A percentile compares a stretch with the other conserved stretches of the same genome.
Conservation (phyloP, 2,888 invertebrate species). For the Rosalia funebris region DNA sequence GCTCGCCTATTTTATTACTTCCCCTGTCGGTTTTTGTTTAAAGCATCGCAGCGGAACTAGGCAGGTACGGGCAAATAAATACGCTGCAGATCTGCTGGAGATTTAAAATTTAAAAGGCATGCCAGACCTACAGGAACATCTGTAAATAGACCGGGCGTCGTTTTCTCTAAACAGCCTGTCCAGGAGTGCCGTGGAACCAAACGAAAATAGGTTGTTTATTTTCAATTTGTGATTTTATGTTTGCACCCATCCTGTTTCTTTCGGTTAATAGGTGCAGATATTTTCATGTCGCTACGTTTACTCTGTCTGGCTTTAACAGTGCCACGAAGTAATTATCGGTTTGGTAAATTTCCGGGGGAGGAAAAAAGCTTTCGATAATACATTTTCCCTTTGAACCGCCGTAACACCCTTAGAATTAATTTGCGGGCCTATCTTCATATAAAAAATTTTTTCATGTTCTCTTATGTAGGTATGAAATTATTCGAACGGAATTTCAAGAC, state of each 20-base stretch:
- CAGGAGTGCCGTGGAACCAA: not conserved
- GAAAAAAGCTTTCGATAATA: too few relatives aligned
- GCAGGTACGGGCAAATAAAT: slow-evolving; percentile 21
- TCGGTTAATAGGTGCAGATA: not conserved
- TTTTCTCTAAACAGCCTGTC: not conserved
- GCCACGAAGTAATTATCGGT: too few relatives aligned
- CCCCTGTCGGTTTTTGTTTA: not conserved
- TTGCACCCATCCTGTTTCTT: not conserved
- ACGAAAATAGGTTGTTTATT: not conserved
- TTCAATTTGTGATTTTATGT: not conserved
- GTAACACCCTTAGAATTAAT: too few relatives aligned
- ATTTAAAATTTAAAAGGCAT: slow-evolving; percentile 21
- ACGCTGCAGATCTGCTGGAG: slow-evolving; percentile 10
- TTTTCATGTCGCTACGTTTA: not conserved
- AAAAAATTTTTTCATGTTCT: too few relatives aligned
- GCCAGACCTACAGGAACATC: slow-evolving; percentile 18
- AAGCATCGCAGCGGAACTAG: slow-evolving; percentile 9
- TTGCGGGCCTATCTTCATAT: too few relatives aligned
- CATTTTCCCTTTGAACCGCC: too few relatives aligned
- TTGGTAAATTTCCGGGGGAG: too few relatives aligned
- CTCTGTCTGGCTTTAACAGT: too few relatives aligned
- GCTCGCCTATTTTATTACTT: not conserved
- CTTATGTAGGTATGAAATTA: too few relatives aligned
- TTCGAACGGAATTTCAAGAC: too few relatives aligned
- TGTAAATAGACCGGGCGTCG: slow-evolving; percentile 8